Evolutionary conservation across 2,888 invertebrate species (phyloP).

Genomic region (Cheilosia variabilis): DNA sequence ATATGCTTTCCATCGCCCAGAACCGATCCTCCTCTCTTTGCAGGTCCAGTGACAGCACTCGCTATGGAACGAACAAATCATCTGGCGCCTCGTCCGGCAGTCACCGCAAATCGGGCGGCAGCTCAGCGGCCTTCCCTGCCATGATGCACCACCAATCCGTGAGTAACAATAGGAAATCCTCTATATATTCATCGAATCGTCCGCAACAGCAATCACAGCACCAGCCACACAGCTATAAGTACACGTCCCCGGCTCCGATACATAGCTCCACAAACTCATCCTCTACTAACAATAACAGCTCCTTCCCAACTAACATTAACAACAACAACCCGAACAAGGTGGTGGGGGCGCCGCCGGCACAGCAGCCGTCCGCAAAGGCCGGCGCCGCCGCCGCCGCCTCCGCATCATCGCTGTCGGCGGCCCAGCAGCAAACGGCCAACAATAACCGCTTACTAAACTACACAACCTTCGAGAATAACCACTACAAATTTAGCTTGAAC

Average conservation of each 20-base stretch:
- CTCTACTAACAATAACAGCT: constrained; percentile 77
- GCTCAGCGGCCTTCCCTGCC: constrained; percentile 80
- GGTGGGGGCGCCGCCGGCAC: constrained; percentile 34
- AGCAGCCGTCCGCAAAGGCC: constrained; percentile 48
- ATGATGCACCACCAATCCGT: constrained; percentile 83
- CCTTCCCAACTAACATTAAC: constrained; percentile 73
- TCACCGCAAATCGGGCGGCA: constrained; percentile 82
- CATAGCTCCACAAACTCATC: constrained; percentile 78
- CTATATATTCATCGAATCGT: constrained; percentile 80
- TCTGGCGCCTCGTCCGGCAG: constrained; percentile 84
- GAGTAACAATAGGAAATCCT: constrained; percentile 81
- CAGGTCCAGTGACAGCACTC: constrained; percentile 86
- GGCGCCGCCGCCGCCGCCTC: constrained; percentile 4
- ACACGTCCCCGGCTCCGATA: constrained; percentile 80
- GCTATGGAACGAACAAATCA: constrained; percentile 84
- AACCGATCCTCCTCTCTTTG: constrained; percentile 73
- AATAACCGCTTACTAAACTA: constrained; percentile 82
- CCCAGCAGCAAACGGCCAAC: constrained; percentile 75
- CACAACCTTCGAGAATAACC: constrained; percentile 84
- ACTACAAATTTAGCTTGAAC: constrained; percentile 84
- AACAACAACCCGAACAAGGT: constrained; percentile 66
- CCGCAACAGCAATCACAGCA: constrained; percentile 79
- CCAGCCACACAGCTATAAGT: constrained; percentile 80
- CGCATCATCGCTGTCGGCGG: constrained; percentile 46
- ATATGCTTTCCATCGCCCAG: not conserved